phyloP scores from a whole-genome alignment of 2,797 vertebrate genomes.

The Enteromius treurensis region DNA sequence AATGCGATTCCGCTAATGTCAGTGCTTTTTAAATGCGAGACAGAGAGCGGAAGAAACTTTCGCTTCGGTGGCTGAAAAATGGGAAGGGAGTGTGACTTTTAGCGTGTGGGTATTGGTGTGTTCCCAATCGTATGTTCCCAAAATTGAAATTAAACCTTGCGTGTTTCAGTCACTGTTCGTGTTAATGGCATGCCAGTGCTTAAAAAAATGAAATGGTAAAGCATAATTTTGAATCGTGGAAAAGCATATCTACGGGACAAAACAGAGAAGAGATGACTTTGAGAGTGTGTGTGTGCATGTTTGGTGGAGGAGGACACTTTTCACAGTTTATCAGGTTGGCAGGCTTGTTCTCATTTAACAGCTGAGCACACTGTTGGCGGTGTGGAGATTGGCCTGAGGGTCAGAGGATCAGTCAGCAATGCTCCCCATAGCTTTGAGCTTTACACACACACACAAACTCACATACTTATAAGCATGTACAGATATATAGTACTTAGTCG shows the following conservation, averaged over 20 bases:
- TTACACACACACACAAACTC: constrained; percentile 35
- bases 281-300: constrained; percentile 29
- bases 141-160: constrained; percentile 21
- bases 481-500: not conserved
- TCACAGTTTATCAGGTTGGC: constrained; percentile 64
- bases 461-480: not conserved
- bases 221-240: not conserved
- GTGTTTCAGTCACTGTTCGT: not conserved
- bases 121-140: constrained; percentile 1
- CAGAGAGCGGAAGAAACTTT: constrained; percentile 16
- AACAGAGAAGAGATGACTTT: not conserved
- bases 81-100: constrained; percentile 15
- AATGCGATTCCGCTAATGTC: constrained; percentile 58
- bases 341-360: constrained; percentile 65
- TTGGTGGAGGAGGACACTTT: constrained; percentile 43
- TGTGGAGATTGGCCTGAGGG: constrained; percentile 54
- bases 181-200: constrained; percentile 12
- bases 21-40: constrained; percentile 51
- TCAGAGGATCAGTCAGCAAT: constrained; percentile 59
- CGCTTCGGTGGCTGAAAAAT: constrained; percentile 40
- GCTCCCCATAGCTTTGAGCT: constrained; percentile 9
- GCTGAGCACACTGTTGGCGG: constrained; percentile 60
- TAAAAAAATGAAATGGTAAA: constrained; percentile 15
- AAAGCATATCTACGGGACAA: not conserved
- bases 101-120: constrained; percentile 30